These are phyloP conservation scores for Trichonephila inaurata DNA, from an alignment of 1,140 invertebrate genomes.

Conservation along the genomic window DNA sequence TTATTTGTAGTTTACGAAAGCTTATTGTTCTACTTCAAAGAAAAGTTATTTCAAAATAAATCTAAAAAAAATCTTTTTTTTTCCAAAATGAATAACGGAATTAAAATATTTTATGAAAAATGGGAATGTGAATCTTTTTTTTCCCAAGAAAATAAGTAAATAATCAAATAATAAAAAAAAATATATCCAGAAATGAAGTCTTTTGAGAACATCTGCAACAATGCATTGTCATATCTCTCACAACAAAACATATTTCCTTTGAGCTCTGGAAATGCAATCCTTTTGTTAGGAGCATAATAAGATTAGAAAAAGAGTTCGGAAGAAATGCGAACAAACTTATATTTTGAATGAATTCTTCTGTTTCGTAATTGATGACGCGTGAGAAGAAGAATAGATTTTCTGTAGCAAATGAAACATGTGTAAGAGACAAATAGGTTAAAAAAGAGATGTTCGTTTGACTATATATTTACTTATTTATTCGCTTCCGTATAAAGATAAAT, in stretches of 20 bases:
- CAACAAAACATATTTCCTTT: slow-evolving; percentile 12
- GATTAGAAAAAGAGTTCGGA: background rate
- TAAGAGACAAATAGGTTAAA: slow-evolving; percentile 26
- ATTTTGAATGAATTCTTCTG: slow-evolving; percentile 34
- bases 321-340: background rate
- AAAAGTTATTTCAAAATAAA: no score
- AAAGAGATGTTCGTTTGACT: background rate
- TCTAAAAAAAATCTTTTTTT: no score
- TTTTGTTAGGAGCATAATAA: background rate
- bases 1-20: no score
- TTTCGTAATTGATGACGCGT: slow-evolving; percentile 6
- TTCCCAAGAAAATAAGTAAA: background rate
- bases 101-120: no score
- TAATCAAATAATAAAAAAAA: background rate
- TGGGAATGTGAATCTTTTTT: no score
- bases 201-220: background rate
- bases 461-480: background rate
- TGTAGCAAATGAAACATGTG: slow-evolving; percentile 29
- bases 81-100: no score
- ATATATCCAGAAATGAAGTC: background rate
- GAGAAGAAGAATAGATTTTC: background rate
- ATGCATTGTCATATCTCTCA: background rate
- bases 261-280: background rate
- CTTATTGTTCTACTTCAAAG: no score
- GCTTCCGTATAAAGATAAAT: background rate